phyloP scores from a whole-genome alignment of 2,888 invertebrate species.

The Parelbella ahira region DNA sequence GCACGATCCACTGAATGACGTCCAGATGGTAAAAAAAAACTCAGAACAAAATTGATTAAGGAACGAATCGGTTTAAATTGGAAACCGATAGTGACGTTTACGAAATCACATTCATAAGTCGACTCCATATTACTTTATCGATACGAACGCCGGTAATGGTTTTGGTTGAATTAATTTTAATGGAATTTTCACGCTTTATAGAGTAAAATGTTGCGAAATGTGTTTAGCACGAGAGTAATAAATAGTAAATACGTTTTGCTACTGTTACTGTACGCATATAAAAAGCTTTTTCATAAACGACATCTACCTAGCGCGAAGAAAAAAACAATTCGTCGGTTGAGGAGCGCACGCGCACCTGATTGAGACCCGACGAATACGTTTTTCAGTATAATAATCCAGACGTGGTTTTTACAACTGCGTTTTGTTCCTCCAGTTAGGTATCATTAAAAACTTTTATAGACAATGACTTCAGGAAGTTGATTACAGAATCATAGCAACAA shows the following conservation, averaged over 20 bases:
- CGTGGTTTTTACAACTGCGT: conserved; percentile 32
- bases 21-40: conserved; percentile 62
- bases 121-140: conserved; percentile 77
- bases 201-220: conserved; percentile 77
- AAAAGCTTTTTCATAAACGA: conserved; percentile 38
- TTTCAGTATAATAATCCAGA: conserved; percentile 30
- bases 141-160: conserved; percentile 76
- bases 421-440: conserved; percentile 43
- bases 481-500: conserved; percentile 66
- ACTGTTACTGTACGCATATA: conserved; percentile 25
- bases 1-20: conserved; percentile 60
- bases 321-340: conserved; percentile 40
- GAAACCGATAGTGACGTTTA: conserved; percentile 80
- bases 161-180: conserved; percentile 80
- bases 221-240: conserved; percentile 67
- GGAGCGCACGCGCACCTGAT: conserved; percentile 63
- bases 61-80: conserved; percentile 81
- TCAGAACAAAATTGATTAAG: conserved; percentile 77
- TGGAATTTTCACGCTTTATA: conserved; percentile 78
- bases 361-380: conserved; percentile 32
- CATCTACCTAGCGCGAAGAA: conserved; percentile 53
- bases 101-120: conserved; percentile 80
- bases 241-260: conserved; percentile 51
- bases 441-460: conserved; percentile 52
- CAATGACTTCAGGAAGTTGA: conserved; percentile 63